Conservation (phyloP, 2,888 invertebrate genomes). For the Cataglyphis albicans region DNA sequence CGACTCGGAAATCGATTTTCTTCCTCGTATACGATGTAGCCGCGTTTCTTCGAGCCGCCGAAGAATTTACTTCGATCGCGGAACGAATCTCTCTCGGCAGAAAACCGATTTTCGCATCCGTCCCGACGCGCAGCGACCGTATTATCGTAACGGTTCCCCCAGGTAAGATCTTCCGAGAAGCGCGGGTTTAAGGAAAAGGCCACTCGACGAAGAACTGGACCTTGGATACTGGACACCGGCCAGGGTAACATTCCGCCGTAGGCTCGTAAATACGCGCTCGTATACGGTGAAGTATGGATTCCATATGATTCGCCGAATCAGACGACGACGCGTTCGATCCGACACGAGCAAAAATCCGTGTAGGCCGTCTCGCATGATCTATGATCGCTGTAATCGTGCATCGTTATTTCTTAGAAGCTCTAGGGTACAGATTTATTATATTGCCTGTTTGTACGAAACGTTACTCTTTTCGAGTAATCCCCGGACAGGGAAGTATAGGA, state of each 20-base stretch:
- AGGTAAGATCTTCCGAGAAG: conserved; percentile 77
- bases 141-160: conserved; percentile 77
- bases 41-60: neutral
- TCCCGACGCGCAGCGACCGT: conserved; percentile 63
- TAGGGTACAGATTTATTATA: conserved; percentile 13
- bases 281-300: conserved; percentile 41
- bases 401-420: conserved; percentile 20
- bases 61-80: conserved; percentile 43
- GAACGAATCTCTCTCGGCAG: conserved; percentile 44
- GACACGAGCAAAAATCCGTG: neutral
- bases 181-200: conserved; percentile 77
- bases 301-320: conserved; percentile 44
- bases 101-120: conserved; percentile 62
- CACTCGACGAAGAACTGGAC: conserved; percentile 74
- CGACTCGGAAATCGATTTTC: conserved; percentile 6
- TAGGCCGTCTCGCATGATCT: neutral
- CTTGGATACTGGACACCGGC: conserved; percentile 69
- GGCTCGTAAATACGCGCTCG: conserved; percentile 39
- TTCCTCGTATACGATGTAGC: neutral
- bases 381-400: conserved; percentile 3
- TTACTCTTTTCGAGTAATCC: neutral
- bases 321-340: conserved; percentile 1
- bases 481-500: neutral
- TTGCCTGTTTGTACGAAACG: conserved; percentile 5
- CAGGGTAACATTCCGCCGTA: conserved; percentile 78